Base-by-base conservation (phyloP, 2,888 invertebrate genomes). In the Teleiodes luculella region DNA sequence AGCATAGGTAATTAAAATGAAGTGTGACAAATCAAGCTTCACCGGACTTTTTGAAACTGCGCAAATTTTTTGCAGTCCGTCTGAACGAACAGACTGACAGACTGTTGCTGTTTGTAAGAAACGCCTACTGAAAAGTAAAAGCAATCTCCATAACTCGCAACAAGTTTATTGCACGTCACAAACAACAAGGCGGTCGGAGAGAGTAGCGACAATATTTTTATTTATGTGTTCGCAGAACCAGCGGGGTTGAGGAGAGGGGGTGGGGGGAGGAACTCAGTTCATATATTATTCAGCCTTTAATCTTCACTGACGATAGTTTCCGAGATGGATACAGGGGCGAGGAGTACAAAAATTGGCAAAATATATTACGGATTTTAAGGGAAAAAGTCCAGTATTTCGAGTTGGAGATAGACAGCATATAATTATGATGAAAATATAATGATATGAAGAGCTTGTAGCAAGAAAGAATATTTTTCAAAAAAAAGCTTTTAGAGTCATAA, bases 31-130 rank as follows among this genome's bases (percentile, higher is more conserved):
- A n/a, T n/a, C n/a, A n/a, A n/a, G n/a, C n/a, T n/a, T n/a, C n/a
- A n/a, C n/a, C n/a, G n/a, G n/a, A n/a, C n/a, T n/a, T n/a, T n/a
- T n/a, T n/a, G n/a, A n/a, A 4, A 24, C 24, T 3, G 6, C 6
- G 6, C 24, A 24, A 6, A 24, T 6, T 24, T 24, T 3, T 3
- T 24, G 24, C 3, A 24, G 24, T 24, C 24, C 24, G 24, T 24
- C 24, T 24, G 24, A 24, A 24, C 24, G n/a, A n/a, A n/a, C n/a
- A n/a, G n/a, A 24, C 3, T 24, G 3, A 3, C 24, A 24, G 24
- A 24, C 24, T 24, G 24, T 24, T 20, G 64, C 80, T 78, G 81
- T 87, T 85, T 85, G 86, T 87, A 85, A 86, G 18, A 18, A 41
- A 18, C 39, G 39, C 39, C 39, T 41, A 11, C 10, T 41, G 18